A percentile compares a stretch with the other conserved stretches of the same genome.
Conservation (phyloP, 2,113 vertebrate genomes). For the Megaceryle torquata region DNA sequence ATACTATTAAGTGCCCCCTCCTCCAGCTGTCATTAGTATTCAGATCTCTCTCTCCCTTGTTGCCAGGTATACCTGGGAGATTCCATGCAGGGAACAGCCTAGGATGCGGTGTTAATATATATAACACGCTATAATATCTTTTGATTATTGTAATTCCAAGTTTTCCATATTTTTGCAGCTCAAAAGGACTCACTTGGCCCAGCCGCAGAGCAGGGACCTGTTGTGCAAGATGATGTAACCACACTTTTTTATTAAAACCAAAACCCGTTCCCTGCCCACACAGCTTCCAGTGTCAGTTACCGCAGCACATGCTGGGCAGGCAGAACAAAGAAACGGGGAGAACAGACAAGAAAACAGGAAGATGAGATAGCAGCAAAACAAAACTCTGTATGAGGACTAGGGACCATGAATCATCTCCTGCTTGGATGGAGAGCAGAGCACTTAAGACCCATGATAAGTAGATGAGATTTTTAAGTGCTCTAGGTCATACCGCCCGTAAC, state of each 20-base stretch:
- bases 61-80: slow-evolving; percentile 29
- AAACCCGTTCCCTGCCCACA: background rate
- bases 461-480: background rate
- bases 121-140: background rate
- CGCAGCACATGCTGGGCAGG: background rate
- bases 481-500: background rate
- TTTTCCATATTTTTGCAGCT: background rate
- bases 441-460: accelerated
- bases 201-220: background rate
- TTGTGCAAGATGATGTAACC: slow-evolving; percentile 16
- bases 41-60: slow-evolving; percentile 1
- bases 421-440: background rate
- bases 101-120: background rate
- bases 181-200: background rate
- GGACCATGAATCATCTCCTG: background rate
- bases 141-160: background rate
- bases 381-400: background rate
- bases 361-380: background rate
- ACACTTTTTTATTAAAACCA: background rate
- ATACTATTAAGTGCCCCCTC: background rate
- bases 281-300: background rate
- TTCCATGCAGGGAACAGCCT: background rate
- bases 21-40: slow-evolving; percentile 20
- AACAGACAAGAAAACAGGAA: background rate
- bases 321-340: background rate